Percentiles rank a stretch among this genome's conserved stretches.
Conservation (phyloP, 2,797 vertebrate species). For the Bucorvus abyssinicus region DNA sequence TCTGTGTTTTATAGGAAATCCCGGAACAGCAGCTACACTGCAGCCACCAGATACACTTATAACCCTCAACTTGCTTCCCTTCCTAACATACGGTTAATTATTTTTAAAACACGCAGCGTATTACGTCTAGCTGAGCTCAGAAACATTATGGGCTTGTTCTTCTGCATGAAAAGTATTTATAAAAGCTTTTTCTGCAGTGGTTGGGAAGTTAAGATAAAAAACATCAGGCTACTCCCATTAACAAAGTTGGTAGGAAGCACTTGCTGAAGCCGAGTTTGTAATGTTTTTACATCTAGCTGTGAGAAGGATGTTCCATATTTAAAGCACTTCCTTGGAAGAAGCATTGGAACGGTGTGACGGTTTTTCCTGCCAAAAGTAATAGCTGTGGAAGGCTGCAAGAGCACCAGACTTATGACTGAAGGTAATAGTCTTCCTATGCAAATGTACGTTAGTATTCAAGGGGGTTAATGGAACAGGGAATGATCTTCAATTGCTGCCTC, state of each 20-base stretch:
- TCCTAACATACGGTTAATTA: not conserved
- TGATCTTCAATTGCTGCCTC: not conserved
- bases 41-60: not conserved
- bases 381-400: not conserved
- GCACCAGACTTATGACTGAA: not conserved
- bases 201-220: not conserved
- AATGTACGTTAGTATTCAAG: not conserved
- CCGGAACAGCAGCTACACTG: not conserved
- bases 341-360: not conserved
- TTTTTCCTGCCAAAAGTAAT: not conserved
- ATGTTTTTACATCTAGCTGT: not conserved
- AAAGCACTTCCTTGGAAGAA: not conserved
- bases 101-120: not conserved
- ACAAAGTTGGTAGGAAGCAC: slow-evolving; percentile 11
- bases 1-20: not conserved
- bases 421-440: not conserved
- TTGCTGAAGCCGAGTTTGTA: slow-evolving; percentile 18
- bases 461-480: not conserved
- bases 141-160: not conserved
- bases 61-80: not conserved
- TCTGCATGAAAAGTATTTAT: not conserved
- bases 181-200: not conserved
- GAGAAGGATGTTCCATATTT: slow-evolving; percentile 30
- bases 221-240: not conserved
- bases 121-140: not conserved